A percentile compares a stretch with the other conserved stretches of the same genome.
phyloP scores from a whole-genome alignment of 2,113 vertebrate genomes.

The Acanthisitta chloris region DNA sequence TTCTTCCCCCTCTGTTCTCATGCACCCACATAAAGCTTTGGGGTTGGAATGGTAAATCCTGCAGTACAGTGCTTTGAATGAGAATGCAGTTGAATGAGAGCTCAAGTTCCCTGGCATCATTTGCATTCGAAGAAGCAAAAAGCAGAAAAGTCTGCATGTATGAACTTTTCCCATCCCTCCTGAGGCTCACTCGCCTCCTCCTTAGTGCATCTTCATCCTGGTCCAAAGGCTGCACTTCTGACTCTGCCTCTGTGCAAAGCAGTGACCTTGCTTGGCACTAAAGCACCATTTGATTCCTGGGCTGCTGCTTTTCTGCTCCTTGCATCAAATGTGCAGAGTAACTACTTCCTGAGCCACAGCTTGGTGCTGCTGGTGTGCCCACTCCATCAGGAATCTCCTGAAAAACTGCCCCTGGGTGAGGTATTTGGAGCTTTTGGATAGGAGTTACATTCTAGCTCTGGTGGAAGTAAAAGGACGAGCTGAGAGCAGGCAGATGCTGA shows the following conservation, averaged over 20 bases:
- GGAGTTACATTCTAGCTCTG: neutral
- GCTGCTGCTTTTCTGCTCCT: neutral
- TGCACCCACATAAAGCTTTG: neutral
- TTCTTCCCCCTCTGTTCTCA: neutral
- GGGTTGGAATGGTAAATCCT: neutral
- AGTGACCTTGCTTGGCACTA: neutral
- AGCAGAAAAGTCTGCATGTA: neutral
- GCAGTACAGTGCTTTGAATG: neutral
- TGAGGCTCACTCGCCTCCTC: neutral
- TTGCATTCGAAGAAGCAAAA: neutral
- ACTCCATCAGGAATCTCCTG: neutral
- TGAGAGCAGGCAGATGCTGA: slow-evolving; percentile 26
- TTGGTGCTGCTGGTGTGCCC: neutral
- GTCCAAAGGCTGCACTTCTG: neutral
- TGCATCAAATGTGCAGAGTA: neutral
- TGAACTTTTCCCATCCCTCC: neutral
- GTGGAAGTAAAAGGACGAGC: neutral
- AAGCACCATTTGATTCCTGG: neutral
- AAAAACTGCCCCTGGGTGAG: neutral
- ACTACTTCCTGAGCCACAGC: neutral
- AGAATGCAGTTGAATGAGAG: neutral
- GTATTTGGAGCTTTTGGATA: neutral
- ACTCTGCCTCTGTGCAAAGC: neutral
- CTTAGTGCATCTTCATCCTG: neutral
- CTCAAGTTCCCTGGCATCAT: neutral